Evolutionary conservation across 2,113 vertebrate genomes (phyloP).

Genomic region (Pygathrix nemaeus): DNA sequence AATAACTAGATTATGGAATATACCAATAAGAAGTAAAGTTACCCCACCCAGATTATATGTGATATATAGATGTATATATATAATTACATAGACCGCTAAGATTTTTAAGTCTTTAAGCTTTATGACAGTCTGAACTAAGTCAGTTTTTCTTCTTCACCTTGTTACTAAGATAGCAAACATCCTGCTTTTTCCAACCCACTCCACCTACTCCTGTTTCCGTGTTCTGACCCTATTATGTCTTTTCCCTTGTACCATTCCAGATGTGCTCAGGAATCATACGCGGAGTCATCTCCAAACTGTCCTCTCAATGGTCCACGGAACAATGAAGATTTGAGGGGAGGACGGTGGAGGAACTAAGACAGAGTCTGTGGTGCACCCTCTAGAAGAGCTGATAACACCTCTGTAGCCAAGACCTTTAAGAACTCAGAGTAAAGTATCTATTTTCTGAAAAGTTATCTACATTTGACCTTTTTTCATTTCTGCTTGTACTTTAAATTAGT

Average conservation of each 20-base stretch:
- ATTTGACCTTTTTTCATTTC: background rate
- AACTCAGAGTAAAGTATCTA: background rate
- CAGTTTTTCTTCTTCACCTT: background rate
- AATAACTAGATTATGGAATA: background rate
- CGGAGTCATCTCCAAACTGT: background rate
- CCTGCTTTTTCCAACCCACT: background rate
- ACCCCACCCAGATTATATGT: background rate
- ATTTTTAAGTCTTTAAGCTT: no score
- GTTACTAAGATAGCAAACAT: background rate
- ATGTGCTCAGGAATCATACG: background rate
- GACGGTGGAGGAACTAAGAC: background rate
- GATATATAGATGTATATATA: no score
- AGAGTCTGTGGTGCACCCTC: background rate
- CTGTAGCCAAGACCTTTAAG: background rate
- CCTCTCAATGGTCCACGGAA: background rate
- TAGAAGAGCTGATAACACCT: background rate
- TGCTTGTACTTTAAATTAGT: background rate
- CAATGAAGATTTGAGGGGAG: background rate
- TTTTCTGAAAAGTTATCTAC: background rate
- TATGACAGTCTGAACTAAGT: background rate
- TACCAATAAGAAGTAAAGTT: background rate
- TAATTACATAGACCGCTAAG: no score
- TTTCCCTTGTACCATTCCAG: background rate
- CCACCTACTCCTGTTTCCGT: no score
- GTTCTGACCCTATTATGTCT: background rate